A percentile compares a stretch with the other conserved stretches of the same genome.
phyloP scores from a whole-genome alignment of 1,140 invertebrate species.

The Uloborus diversus region DNA sequence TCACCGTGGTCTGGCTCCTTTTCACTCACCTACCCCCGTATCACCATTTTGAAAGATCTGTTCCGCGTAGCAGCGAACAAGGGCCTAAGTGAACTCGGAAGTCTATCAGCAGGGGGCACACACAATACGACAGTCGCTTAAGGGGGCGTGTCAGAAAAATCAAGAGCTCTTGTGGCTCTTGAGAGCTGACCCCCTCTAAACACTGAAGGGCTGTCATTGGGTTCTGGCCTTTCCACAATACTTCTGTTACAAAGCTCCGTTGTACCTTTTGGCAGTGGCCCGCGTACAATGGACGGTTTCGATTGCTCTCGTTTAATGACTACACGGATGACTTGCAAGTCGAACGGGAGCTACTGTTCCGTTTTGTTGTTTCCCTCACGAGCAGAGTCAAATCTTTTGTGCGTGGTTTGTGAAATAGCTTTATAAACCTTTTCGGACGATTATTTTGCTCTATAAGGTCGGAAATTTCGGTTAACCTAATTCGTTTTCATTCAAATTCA shows the following conservation, averaged over 20 bases:
- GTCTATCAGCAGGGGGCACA: slow-evolving; percentile 20
- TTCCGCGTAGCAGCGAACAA: slow-evolving; percentile 6
- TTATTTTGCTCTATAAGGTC: too few species aligned
- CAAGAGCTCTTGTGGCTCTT: not conserved
- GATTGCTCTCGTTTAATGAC: slow-evolving; percentile 31
- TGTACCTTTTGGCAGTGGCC: not conserved
- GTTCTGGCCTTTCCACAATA: slow-evolving; percentile 22
- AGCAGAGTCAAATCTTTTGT: too few species aligned
- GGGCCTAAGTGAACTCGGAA: slow-evolving; percentile 37
- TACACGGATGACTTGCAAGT: slow-evolving; percentile 1
- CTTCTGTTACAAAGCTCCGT: not conserved
- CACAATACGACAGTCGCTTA: not conserved
- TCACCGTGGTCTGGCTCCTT: not conserved
- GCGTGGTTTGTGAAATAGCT: too few species aligned
- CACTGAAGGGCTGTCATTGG: slow-evolving; percentile 1
- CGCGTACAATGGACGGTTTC: not conserved
- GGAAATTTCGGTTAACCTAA: too few species aligned
- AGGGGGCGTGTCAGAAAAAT: slow-evolving; percentile 1
- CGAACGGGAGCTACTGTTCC: not conserved
- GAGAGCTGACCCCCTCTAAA: not conserved
- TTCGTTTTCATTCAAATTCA: too few species aligned
- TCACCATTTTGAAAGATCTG: slow-evolving; percentile 1
- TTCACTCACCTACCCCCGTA: not conserved
- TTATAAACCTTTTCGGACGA: too few species aligned
- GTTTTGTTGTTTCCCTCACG: too few species aligned